phyloP scores from a whole-genome alignment of 2,888 invertebrate species.

The Eilema caniola region DNA sequence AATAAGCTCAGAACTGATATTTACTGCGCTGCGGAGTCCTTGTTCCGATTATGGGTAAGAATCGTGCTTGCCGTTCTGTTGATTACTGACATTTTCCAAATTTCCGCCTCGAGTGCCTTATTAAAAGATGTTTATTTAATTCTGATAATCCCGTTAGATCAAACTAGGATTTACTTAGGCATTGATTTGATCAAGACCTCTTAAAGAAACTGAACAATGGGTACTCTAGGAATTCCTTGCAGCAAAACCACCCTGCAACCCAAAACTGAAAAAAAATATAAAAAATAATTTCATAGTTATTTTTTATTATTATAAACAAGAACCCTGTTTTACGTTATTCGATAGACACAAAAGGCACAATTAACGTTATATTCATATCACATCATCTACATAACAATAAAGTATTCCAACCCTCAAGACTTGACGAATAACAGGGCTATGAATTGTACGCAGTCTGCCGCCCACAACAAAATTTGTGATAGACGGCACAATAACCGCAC shows the following conservation, averaged over 20 bases:
- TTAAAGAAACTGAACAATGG: not conserved
- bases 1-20: conserved; percentile 81
- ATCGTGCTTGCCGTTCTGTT: conserved; percentile 80
- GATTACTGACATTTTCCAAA: conserved; percentile 85
- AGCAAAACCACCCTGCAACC: not conserved
- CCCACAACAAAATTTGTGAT: conserved; percentile 81
- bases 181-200: not conserved
- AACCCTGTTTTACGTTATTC: conserved; percentile 14
- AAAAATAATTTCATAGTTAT: conserved; percentile 1
- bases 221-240: not conserved
- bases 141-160: conserved; percentile 40
- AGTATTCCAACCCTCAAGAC: conserved; percentile 43
- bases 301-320: not conserved
- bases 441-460: conserved; percentile 63
- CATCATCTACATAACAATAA: conserved; percentile 31
- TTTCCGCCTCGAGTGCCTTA: conserved; percentile 83
- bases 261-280: not conserved
- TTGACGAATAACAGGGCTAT: conserved; percentile 48
- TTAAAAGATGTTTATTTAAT: conserved; percentile 81
- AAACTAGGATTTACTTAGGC: conserved; percentile 37
- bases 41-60: conserved; percentile 85
- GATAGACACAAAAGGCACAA: conserved; percentile 16
- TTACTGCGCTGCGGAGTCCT: conserved; percentile 84
- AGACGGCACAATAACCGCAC: conserved; percentile 84
- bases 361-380: conserved; percentile 11